phyloP scores from a whole-genome alignment of 2,797 vertebrate genomes.

The Chromis chromis region DNA sequence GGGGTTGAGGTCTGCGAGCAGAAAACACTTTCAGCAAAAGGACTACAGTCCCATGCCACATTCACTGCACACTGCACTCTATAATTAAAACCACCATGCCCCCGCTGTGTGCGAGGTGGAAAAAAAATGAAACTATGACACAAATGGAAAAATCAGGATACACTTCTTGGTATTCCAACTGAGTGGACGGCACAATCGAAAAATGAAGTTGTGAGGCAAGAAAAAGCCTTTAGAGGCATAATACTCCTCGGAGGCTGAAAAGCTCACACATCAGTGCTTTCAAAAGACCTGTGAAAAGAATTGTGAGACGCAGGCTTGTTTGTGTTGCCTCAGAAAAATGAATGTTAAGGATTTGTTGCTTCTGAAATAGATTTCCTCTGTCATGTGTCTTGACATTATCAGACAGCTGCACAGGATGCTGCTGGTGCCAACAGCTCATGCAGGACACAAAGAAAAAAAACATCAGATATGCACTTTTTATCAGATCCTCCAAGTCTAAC shows the following conservation, averaged over 20 bases:
- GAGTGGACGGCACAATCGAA: slow-evolving; percentile 32
- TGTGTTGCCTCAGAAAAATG: slow-evolving; percentile 40
- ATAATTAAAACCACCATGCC: slow-evolving; percentile 68
- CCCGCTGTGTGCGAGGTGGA: slow-evolving; percentile 8
- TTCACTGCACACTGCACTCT: slow-evolving; percentile 58
- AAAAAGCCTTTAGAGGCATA: slow-evolving; percentile 36
- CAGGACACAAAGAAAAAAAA: not conserved
- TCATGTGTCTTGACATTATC: slow-evolving; percentile 35
- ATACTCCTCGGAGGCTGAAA: slow-evolving; percentile 26
- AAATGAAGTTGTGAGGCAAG: slow-evolving; percentile 47
- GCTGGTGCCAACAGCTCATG: slow-evolving; percentile 5
- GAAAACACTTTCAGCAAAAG: slow-evolving; percentile 53
- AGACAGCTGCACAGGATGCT: slow-evolving; percentile 23
- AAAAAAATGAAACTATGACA: slow-evolving; percentile 40
- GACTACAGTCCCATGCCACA: slow-evolving; percentile 45
- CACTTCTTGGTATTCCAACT: slow-evolving; percentile 33
- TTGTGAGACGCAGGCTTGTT: slow-evolving; percentile 38
- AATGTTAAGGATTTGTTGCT: slow-evolving; percentile 49
- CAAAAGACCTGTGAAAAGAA: slow-evolving; percentile 52
- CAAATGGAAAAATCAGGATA: slow-evolving; percentile 33
- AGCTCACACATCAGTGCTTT: slow-evolving; percentile 37
- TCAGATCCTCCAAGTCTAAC: slow-evolving; percentile 21
- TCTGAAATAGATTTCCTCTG: slow-evolving; percentile 42
- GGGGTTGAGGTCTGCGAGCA: slow-evolving; percentile 37
- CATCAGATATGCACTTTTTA: slow-evolving; percentile 32